Percentiles rank a stretch among this genome's conserved stretches.
Conservation (phyloP, 1,140 invertebrate genomes). For the Pomacea maculata region DNA sequence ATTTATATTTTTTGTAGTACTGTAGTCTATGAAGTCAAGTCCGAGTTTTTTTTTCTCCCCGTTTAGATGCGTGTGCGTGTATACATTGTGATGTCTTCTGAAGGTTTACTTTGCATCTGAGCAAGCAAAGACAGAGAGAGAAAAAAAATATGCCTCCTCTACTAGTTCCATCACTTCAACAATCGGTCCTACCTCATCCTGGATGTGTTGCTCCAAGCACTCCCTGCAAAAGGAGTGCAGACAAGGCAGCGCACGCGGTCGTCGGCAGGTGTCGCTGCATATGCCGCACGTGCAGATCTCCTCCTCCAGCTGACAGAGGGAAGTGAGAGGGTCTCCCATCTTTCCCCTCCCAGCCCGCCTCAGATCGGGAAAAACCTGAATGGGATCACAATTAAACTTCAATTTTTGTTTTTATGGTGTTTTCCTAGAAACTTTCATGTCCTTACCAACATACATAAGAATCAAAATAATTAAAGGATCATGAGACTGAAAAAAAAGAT, state of each 20-base stretch:
- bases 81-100: background rate
- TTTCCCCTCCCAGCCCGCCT: background rate
- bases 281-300: conserved; percentile 25
- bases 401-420: too few species aligned
- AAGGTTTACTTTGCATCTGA: too few species aligned
- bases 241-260: conserved; percentile 29
- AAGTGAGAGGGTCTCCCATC: conserved; percentile 3
- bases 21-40: background rate
- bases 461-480: too few species aligned
- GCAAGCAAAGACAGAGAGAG: background rate
- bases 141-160: too few species aligned
- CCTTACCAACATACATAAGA: too few species aligned
- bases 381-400: too few species aligned
- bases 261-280: conserved; percentile 18
- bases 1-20: background rate
- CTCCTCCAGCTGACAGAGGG: conserved; percentile 22
- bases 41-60: background rate
- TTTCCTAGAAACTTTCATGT: too few species aligned
- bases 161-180: background rate
- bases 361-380: background rate
- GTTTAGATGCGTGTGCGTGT: too few species aligned
- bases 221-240: conserved; percentile 31
- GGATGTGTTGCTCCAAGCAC: conserved; percentile 22
- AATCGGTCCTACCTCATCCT: conserved; percentile 7
- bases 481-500: too few species aligned